Percentiles rank a stretch among this genome's conserved stretches.
Evolutionary conservation across 2,888 invertebrate species (phyloP).

Genomic region (Cordylochernes scorpioides): DNA sequence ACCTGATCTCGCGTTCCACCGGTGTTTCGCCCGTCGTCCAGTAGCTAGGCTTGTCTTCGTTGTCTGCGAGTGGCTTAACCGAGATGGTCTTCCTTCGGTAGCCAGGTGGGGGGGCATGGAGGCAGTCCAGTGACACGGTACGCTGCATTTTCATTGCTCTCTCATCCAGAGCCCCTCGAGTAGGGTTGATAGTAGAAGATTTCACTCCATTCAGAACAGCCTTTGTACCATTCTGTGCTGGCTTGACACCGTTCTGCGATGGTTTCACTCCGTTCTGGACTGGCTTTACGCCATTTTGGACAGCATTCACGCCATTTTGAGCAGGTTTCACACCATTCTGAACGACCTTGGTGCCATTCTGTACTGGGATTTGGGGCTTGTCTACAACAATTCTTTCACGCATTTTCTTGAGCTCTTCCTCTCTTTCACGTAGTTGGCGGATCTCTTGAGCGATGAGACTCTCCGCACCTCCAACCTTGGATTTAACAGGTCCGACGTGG

Average conservation of each 20-base stretch:
- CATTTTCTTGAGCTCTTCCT: constrained; percentile 25
- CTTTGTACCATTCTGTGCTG: too few relatives aligned
- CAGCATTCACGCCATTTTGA: too few relatives aligned
- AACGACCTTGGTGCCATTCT: background rate
- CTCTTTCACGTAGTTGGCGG: constrained; percentile 25
- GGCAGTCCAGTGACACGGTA: constrained; percentile 6
- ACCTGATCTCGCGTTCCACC: constrained; percentile 28
- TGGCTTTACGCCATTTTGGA: too few relatives aligned
- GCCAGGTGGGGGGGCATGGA: constrained; percentile 1
- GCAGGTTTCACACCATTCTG: background rate
- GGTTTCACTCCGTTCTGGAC: background rate
- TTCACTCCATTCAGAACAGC: too few relatives aligned
- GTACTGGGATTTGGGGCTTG: background rate
- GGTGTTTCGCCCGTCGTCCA: constrained; percentile 22
- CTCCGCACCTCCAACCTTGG: constrained; percentile 5
- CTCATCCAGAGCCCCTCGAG: too few relatives aligned
- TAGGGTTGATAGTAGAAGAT: too few relatives aligned
- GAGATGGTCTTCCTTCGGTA: background rate
- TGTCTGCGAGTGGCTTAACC: constrained; percentile 2
- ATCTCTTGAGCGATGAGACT: constrained; percentile 25
- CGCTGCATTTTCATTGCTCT: too few relatives aligned
- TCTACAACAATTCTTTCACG: constrained; percentile 7
- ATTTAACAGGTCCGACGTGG: background rate
- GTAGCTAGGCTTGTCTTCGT: constrained; percentile 5
- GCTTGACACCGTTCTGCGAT: background rate